Evolutionary conservation across 2,888 invertebrate genomes (phyloP), one percentile per base, ranked within the genome.

Genomic region (Cosmia pyralina): DNA sequence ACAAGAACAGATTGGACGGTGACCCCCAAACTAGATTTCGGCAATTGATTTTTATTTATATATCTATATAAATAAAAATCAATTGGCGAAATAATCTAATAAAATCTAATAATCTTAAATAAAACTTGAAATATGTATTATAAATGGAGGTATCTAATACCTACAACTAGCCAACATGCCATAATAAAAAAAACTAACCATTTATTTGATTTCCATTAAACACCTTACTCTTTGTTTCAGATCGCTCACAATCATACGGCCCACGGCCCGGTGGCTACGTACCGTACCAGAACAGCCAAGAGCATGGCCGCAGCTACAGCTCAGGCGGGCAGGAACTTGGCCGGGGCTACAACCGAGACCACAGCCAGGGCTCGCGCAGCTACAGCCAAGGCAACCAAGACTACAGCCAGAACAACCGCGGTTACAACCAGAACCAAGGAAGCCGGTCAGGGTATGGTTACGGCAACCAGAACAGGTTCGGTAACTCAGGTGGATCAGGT

Each of bases 191-290:
- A 46, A 46, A 13, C 13, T 46, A 50, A 50, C 5, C 3, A 19
- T 13, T 22, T 41, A 34, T 50, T 10, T 48, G 13, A n/a, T 48
- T 48, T 17, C n/a, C 10, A 50, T 44, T 55, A 19, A 63, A 60
- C 17, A 52, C 13, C 8, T 1, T 0, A n/a, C 52, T 34, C 1
- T 52, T 94, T 95, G 93, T 94, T 93, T 0, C 93, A 96, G 96
- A 91, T 87, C 94, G 94, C 0, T 93, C 94, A 17, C 92, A 93
- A 0, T 92, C 94, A 0, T 94, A 84, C 84, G 95, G 96, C 0
- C 96, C 96, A 0, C 90, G 91, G 22, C 92, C 95, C 17, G 88
- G 93, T 55, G 94, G 94, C 46, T 96, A 95, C 88, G 90, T 92
- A 17, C 90, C 93, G 0, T 83, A 74, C 48, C 81, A 82, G 38